These are phyloP conservation scores for Drosophila pruinosa DNA, from an alignment of 1,140 invertebrate genomes.

Conservation along the genomic window DNA sequence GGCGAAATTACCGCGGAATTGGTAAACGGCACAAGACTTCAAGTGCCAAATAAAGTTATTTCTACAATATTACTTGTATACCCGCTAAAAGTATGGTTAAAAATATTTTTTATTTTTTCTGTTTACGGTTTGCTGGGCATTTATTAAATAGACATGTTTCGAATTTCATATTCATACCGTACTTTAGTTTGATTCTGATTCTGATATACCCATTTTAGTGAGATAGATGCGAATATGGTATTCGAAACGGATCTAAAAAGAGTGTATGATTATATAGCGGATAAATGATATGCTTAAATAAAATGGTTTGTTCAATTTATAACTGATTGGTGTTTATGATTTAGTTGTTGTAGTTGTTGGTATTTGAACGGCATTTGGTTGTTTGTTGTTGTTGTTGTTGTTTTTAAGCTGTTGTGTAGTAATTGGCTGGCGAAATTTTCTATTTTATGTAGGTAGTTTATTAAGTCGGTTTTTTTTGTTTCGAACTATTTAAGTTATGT, in stretches of 20 bases:
- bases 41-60: conserved; percentile 9
- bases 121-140: background rate
- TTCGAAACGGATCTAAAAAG: background rate
- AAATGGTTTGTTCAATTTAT: too few relatives aligned
- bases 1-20: conserved; percentile 18
- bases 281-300: conserved; percentile 15
- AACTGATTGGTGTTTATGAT: conserved; percentile 9
- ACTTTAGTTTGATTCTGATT: too few relatives aligned
- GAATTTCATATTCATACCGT: background rate
- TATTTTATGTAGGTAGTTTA: conserved; percentile 46
- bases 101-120: background rate
- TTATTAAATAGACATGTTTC: background rate
- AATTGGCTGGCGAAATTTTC: conserved; percentile 59
- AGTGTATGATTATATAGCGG: conserved; percentile 4
- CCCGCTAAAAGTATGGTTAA: conserved; percentile 29
- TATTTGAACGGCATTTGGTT: conserved; percentile 66
- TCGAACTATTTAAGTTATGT: conserved; percentile 67
- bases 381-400: conserved; percentile 37
- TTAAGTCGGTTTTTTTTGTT: conserved; percentile 39
- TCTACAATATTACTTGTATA: conserved; percentile 30
- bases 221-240: background rate
- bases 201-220: background rate
- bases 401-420: conserved; percentile 50
- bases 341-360: conserved; percentile 30
- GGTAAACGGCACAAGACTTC: conserved; percentile 8